These are phyloP conservation scores for Lissonota sp. DNA, from an alignment of 2,888 invertebrate genomes.

Conservation along the genomic window DNA sequence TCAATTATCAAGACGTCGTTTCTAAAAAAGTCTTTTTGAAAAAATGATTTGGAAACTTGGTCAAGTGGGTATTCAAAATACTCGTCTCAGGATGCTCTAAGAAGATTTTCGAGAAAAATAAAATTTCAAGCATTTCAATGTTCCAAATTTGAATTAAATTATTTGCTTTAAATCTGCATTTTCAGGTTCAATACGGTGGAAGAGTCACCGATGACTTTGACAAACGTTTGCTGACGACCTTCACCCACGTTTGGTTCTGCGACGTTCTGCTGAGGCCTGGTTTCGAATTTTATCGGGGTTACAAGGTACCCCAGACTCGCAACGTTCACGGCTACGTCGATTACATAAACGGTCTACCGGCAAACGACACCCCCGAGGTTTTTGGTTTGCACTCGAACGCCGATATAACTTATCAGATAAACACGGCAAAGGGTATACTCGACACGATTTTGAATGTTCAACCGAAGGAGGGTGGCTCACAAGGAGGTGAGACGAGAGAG, in stretches of 20 bases:
- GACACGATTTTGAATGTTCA: constrained; percentile 98
- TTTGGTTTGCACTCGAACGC: constrained; percentile 98
- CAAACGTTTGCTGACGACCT: constrained; percentile 95
- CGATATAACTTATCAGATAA: constrained; percentile 98
- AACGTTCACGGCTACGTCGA: constrained; percentile 92
- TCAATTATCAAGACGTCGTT: not conserved
- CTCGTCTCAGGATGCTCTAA: not conserved
- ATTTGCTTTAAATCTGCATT: not conserved
- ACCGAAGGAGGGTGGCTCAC: constrained; percentile 96
- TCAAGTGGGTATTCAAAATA: no score
- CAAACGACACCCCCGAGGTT: constrained; percentile 96
- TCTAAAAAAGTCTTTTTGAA: no score
- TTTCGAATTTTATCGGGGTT: constrained; percentile 97
- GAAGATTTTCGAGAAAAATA: not conserved
- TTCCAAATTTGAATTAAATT: no score
- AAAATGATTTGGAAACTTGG: no score
- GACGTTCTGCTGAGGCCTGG: constrained; percentile 93
- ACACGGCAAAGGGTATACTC: constrained; percentile 96
- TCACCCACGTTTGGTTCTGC: constrained; percentile 98
- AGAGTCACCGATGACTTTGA: constrained; percentile 99
- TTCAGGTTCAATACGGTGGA: constrained; percentile 90
- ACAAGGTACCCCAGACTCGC: constrained; percentile 94
- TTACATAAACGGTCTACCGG: constrained; percentile 93
- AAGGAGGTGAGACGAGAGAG: constrained; percentile 96
- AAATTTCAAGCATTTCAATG: not conserved